Evolutionary conservation across 2,888 invertebrate species (phyloP).

Genomic region (Athripsodes cinereus): DNA sequence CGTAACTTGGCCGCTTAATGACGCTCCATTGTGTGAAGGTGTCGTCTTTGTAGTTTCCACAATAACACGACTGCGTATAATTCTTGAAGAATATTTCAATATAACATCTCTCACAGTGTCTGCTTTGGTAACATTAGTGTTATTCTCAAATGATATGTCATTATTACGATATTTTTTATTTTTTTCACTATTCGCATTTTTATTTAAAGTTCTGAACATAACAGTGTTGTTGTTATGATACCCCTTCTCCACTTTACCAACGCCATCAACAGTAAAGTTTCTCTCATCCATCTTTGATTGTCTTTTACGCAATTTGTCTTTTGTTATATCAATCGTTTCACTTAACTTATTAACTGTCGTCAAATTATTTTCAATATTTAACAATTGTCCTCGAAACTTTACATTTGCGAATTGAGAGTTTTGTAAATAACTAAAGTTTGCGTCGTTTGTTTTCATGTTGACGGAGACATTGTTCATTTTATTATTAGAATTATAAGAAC

Average conservation of each 20-base stretch:
- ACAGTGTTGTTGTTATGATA: background rate
- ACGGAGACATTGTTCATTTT: background rate
- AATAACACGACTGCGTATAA: background rate
- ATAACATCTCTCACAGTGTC: background rate
- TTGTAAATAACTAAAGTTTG: background rate
- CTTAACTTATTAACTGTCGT: background rate
- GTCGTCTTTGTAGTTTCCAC: background rate
- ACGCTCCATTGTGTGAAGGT: background rate
- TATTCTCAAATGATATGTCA: background rate
- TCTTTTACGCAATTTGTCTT: slow-evolving; percentile 2
- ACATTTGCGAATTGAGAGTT: background rate
- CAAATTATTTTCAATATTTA: background rate
- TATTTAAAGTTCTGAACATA: too few species aligned
- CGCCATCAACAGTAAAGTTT: background rate
- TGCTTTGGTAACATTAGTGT: background rate
- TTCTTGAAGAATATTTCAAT: background rate
- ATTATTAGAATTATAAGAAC: background rate
- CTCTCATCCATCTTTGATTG: background rate
- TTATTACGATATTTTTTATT: too few species aligned
- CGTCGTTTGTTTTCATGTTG: background rate
- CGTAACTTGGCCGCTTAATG: too few species aligned
- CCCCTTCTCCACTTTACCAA: background rate
- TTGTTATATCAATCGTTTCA: background rate
- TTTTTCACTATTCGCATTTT: too few species aligned
- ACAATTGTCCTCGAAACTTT: background rate